Evolutionary conservation across 2,888 invertebrate species (phyloP), one percentile per base, ranked within the genome.

Genomic region (Lasiommata megera): DNA sequence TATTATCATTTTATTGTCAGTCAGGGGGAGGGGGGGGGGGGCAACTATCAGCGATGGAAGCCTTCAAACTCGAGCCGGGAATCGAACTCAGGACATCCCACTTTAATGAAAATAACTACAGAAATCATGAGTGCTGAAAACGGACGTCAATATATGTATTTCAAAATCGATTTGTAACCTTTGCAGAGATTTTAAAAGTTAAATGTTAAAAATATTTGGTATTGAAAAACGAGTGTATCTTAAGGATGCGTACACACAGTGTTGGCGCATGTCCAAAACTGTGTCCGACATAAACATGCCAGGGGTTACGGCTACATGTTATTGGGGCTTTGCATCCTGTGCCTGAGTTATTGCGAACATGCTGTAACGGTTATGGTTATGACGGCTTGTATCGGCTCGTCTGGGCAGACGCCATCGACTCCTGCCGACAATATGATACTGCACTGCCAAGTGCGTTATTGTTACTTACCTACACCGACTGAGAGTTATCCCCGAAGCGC

Each of bases 221-320:
- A 23, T 23, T 23, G 23, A 3, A 23, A 23, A 23, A 23, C 3
- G 2, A 34, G 34, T 11, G 11, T 34, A 34, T 34, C 34, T 34
- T 11, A 34, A 34, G 34, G 34, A 34, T 34, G 34, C 34, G 34
- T 34, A 34, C 11, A 34, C 23, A 40, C 43, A 43, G n/a, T n/a
- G 43, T 43, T 43, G 43, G 43, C 23, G 23, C 23, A 43, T 43
- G 23, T 43, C 43, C 43, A 43, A 43, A 43, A 18, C 43, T 43
- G n/a, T 43, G 43, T 23, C 6, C 18, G 9, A 17, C 23, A 43
- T 43, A 43, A 43, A 43, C 43, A 43, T 23, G 23, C 18, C 43
- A 11, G 18, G 23, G 43, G 34, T 18, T 43, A 43, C 18, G 11
- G 23, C 43, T 18, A 43, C 43, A 43, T 43, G 43, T 23, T 43